Percentiles rank a stretch among this genome's conserved stretches.
These are phyloP conservation scores for Phalacrocorax aristotelis DNA, from an alignment of 2,113 vertebrate genomes.

Conservation along the genomic window DNA sequence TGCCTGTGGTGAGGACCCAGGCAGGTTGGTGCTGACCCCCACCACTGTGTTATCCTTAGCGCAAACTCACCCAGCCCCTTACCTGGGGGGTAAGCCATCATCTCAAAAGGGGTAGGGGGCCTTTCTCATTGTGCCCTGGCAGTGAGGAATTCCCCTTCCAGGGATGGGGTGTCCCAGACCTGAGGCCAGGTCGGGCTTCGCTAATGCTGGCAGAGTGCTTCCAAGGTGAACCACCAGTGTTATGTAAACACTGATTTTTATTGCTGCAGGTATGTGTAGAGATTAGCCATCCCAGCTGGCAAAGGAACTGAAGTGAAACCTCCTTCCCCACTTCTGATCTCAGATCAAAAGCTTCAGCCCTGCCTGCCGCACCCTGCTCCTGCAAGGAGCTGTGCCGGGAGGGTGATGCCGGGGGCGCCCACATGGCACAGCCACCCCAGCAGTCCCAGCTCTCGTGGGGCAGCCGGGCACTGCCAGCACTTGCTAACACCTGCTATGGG, in stretches of 20 bases:
- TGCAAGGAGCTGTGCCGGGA: neutral
- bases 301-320: neutral
- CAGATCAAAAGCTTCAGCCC: constrained; percentile 2
- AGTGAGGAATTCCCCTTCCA: neutral
- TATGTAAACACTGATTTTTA: neutral
- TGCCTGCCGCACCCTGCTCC: neutral
- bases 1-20: neutral
- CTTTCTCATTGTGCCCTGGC: neutral
- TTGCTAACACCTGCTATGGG: neutral
- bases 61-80: neutral
- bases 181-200: neutral
- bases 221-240: neutral
- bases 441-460: fast-evolving
- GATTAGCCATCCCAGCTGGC: constrained; percentile 24
- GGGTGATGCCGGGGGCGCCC: fast-evolving
- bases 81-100: fast-evolving
- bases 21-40: neutral
- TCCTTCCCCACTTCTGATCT: constrained; percentile 14
- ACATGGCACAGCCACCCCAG: neutral
- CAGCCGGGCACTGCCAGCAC: fast-evolving
- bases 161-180: neutral
- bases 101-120: neutral
- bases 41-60: neutral
- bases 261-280: neutral
- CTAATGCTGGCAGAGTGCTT: neutral